phyloP scores from a whole-genome alignment of 1,140 invertebrate species.

The Nephila pilipes region DNA sequence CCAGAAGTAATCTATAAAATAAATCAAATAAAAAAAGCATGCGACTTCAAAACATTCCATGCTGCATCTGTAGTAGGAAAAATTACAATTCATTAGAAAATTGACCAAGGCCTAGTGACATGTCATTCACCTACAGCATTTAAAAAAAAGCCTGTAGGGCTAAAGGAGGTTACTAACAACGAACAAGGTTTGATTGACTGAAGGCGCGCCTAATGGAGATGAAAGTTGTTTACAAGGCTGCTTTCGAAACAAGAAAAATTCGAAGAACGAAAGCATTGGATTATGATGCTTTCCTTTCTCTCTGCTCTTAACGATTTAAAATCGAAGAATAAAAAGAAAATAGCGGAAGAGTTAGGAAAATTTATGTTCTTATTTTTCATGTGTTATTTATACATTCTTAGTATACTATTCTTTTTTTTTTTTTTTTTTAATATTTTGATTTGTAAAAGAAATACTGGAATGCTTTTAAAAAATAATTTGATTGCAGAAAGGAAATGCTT shows the following conservation, averaged over 20 bases:
- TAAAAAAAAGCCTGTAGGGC: neutral
- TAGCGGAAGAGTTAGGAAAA: neutral
- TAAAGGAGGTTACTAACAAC: conserved; percentile 21
- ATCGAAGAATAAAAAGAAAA: neutral
- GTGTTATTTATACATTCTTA: neutral
- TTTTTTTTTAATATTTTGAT: too few species aligned
- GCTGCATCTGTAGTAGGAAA: neutral
- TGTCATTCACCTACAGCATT: conserved; percentile 13
- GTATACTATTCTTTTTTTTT: neutral
- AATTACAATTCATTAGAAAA: neutral
- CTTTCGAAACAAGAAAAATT: neutral
- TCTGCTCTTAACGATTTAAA: neutral
- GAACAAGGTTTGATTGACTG: neutral
- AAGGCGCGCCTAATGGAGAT: conserved; percentile 22
- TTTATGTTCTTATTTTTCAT: neutral
- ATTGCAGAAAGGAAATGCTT: neutral
- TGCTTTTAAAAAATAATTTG: too few species aligned
- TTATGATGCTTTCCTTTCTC: neutral
- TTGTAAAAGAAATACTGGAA: too few species aligned
- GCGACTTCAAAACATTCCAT: neutral
- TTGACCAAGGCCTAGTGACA: conserved; percentile 30
- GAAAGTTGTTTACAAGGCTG: conserved; percentile 22
- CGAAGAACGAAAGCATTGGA: neutral
- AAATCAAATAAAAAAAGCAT: neutral
- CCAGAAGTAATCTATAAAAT: neutral